phyloP scores from a whole-genome alignment of 2,113 vertebrate genomes.

The Sander lucioperca region DNA sequence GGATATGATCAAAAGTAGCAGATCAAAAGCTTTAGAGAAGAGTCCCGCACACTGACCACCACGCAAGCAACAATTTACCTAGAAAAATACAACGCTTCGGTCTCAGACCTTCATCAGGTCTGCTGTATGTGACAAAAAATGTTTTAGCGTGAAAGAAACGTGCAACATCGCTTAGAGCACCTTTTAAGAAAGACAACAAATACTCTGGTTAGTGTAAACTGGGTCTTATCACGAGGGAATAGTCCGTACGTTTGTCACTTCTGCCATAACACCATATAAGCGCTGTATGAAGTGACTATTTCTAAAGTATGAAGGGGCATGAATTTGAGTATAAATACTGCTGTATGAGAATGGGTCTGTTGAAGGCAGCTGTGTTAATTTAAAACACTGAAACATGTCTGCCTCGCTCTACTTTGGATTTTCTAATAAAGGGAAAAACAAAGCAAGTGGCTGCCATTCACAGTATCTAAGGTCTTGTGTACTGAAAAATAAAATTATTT shows the following conservation, averaged over 20 bases:
- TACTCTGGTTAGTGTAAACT: not conserved
- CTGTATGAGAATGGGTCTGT: not conserved
- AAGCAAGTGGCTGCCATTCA: not conserved
- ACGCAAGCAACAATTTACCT: too few relatives aligned
- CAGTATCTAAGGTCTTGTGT: too few relatives aligned
- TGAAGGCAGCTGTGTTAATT: slow-evolving; percentile 17
- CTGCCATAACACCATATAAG: not conserved
- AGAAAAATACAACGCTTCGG: too few relatives aligned
- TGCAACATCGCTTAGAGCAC: too few relatives aligned
- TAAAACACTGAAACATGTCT: not conserved
- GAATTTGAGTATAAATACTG: not conserved
- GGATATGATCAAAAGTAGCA: too few relatives aligned
- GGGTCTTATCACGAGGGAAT: not conserved
- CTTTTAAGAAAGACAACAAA: too few relatives aligned
- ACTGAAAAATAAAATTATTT: not conserved
- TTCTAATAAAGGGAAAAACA: slow-evolving; percentile 41
- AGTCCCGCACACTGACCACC: too few relatives aligned
- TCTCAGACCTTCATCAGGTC: too few relatives aligned
- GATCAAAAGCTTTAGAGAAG: too few relatives aligned
- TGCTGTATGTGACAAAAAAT: too few relatives aligned
- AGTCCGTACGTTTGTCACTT: not conserved
- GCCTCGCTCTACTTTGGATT: not conserved
- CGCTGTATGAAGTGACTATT: not conserved
- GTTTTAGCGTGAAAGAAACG: too few relatives aligned
- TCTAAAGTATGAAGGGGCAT: not conserved